Base-by-base conservation (phyloP, 2,797 vertebrate genomes). In the Mormyrus proboscirostris region DNA sequence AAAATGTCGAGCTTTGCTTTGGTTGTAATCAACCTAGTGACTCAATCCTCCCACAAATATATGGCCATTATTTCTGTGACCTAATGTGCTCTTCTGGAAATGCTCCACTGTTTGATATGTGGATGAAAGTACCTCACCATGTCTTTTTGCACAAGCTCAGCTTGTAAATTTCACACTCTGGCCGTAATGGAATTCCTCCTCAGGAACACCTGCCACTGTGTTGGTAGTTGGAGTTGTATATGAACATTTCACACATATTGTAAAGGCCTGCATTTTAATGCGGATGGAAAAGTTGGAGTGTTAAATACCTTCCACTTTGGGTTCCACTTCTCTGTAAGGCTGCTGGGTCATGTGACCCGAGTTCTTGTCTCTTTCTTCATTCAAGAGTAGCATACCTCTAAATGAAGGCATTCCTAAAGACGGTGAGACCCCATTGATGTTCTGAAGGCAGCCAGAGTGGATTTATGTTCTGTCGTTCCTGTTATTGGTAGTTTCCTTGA, bases 61-160 rank as follows among this genome's bases (percentile, higher is more conserved):
- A 16, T 87, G 33, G 85, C 53, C 85, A 87, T 87, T 87, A 87
- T 87, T 41, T 38, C 50, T 57, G 85, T 87, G 85, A 87, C 53
- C 53, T 57, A 87, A 38, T 57, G 85, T 87, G 85, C 85, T 87
- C 53, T 44, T 41, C 22, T 38, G 53, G 53, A 87, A 87, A 87
- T 55, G 85, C 29, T 87, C 10, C 29, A 33, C 85, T 19, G 33
- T 87, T 87, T 59, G 53, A 87, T 87, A 51, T 59, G 85, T 57
- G 50, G 53, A 59, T 87, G 53, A 38, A 87, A 87, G 50, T 59
- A 14, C 53, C 33, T 38, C 14, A 59, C 29, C 51, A 4, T 53
- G 14, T 55, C 83, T 85, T 50, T 85, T 51, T 50, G 83, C 50
- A 85, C 44, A 85, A 51, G 83, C 47, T 59, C 85, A 57, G 53